phyloP scores from a whole-genome alignment of 2,888 invertebrate genomes.

The Eristalinus sepulchralis region DNA sequence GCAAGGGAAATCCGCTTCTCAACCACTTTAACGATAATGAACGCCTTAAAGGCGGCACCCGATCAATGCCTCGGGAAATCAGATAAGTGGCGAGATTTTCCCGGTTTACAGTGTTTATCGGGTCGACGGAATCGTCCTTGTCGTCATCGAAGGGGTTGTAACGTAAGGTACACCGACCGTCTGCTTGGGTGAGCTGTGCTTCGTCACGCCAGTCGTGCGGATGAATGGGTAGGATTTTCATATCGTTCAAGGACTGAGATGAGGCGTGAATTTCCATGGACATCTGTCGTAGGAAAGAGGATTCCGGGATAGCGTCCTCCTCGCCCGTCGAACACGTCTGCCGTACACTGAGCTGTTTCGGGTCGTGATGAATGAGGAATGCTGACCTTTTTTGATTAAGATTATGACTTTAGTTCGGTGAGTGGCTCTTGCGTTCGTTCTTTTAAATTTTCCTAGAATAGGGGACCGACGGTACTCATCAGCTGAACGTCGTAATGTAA shows the following conservation, averaged over 20 bases:
- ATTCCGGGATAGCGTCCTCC: background rate
- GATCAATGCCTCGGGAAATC: background rate
- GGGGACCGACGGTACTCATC: background rate
- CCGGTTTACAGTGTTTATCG: background rate
- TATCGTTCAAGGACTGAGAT: background rate
- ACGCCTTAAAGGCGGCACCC: background rate
- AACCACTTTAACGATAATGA: conserved; percentile 11
- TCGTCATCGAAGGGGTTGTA: background rate
- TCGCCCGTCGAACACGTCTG: too few relatives aligned
- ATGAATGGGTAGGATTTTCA: background rate
- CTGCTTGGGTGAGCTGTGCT: background rate
- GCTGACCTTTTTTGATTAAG: background rate
- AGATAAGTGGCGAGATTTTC: conserved; percentile 7
- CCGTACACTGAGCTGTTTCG: background rate
- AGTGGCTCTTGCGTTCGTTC: background rate
- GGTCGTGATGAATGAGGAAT: background rate
- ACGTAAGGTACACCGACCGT: background rate
- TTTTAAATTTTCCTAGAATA: background rate
- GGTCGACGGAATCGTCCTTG: background rate
- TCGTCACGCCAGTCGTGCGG: background rate
- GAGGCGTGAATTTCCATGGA: background rate
- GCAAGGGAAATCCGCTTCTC: conserved; percentile 7
- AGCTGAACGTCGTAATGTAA: background rate
- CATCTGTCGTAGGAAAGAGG: background rate
- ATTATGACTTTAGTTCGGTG: background rate